Base-by-base conservation (phyloP, 92 coral and sea anemone species). In the Porites divaricata region DNA sequence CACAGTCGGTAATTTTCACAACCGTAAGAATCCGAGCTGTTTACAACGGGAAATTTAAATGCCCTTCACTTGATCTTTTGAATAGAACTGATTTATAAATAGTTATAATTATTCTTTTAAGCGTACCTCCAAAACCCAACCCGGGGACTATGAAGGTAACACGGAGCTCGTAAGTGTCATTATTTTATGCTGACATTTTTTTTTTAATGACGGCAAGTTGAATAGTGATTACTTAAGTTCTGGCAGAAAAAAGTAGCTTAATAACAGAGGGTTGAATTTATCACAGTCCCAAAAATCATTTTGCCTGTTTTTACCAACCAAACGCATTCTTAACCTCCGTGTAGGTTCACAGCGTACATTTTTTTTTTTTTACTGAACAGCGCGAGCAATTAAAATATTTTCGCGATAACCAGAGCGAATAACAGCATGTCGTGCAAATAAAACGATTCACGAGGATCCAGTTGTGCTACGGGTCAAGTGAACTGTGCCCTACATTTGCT, bases 21-120 rank as follows among this genome's bases (percentile, higher is more conserved):
- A 80, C 75, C 85, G 76, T 69, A 68, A 75, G 84, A 79, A 67
- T 8, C 11, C 23, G 16, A 22, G 19, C 28, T 80, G 68, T 69
- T 25, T 69, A 80, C 11, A 80, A 52, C 76, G 12, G 74, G 82
- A 64, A 78, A 71, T 64, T 28, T 8, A 54, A 69, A 68, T 68
- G 69, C 68, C 57, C 85, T 54, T 68, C 54, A 80, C 76, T 76
- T 78, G 64, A 63, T 78, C 59, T 26, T 56, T 53, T 80, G 24
- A 67, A 69, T 26, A 67, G 52, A 69, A 69, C 14, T 12, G 28
- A 80, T 64, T 45, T 20, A 10, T 49, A 48, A 2, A 11, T 9
- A 74, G 63, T 13, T 20, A 20, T n/a, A n/a, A n/a, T 23, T 80
- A 9, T 54, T 53, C 54, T 15, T 13, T 28, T 24, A 4, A 15